A percentile compares a stretch with the other conserved stretches of the same genome.
These are phyloP conservation scores for Lepilemur ruficaudatus DNA, from an alignment of 2,797 vertebrate species.

Conservation along the genomic window DNA sequence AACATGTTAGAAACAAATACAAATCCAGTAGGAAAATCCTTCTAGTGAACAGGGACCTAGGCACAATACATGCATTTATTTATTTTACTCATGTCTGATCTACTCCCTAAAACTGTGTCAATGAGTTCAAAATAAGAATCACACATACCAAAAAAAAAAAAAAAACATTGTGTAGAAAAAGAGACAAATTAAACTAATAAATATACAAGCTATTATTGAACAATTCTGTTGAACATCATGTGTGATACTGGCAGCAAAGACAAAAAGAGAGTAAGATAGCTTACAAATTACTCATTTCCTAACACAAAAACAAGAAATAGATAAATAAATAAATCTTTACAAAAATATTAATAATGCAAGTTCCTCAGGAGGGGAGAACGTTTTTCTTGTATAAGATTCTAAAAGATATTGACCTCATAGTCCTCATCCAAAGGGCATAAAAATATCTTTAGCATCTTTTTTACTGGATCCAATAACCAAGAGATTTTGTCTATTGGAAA, in stretches of 20 bases:
- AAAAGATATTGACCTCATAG: background rate
- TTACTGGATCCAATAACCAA: background rate
- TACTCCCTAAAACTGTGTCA: background rate
- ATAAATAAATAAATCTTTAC: background rate
- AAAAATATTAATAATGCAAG: background rate
- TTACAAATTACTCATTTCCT: conserved; percentile 12
- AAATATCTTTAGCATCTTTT: background rate
- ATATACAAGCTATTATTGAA: background rate
- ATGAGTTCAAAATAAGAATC: background rate
- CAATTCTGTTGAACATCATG: background rate
- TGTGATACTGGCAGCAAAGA: background rate
- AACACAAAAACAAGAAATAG: background rate
- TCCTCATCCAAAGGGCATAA: background rate
- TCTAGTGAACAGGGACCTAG: background rate
- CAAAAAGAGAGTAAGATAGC: background rate
- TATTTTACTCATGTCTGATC: background rate
- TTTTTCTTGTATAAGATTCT: conserved; percentile 30
- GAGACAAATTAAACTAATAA: background rate
- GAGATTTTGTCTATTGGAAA: background rate
- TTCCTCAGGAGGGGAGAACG: background rate
- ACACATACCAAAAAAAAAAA: background rate
- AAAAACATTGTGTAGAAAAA: background rate
- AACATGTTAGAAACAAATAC: background rate
- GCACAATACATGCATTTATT: background rate
- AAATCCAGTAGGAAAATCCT: background rate